Evolutionary conservation across 2,888 invertebrate species (phyloP).

Genomic region (Megaustenia siamemsis): DNA sequence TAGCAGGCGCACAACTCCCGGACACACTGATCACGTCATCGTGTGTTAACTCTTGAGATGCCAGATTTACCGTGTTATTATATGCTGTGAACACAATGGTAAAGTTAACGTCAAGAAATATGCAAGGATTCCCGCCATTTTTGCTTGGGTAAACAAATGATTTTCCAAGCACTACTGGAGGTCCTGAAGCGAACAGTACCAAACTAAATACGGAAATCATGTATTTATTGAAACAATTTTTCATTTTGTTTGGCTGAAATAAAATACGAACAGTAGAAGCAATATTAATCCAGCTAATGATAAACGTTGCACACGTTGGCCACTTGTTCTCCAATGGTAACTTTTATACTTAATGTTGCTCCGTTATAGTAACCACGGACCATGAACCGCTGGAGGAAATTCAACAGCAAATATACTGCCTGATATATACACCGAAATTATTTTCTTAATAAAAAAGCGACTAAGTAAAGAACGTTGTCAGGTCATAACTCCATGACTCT

Average conservation of each 20-base stretch:
- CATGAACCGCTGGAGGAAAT: too few relatives aligned
- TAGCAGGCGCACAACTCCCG: neutral
- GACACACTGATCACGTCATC: neutral
- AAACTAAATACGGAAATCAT: neutral
- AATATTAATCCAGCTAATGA: neutral
- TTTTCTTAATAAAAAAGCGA: too few relatives aligned
- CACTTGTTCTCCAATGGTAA: too few relatives aligned
- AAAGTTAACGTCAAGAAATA: constrained; percentile 11
- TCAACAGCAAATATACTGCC: too few relatives aligned
- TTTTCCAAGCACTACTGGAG: neutral
- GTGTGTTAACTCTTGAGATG: neutral
- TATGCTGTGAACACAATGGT: neutral
- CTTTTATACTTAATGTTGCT: too few relatives aligned
- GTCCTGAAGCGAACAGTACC: neutral
- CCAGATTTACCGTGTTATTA: neutral
- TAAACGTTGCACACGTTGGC: too few relatives aligned
- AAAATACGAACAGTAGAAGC: neutral
- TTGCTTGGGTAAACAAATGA: neutral
- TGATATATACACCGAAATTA: too few relatives aligned
- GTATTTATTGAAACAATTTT: neutral
- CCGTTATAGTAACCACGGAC: too few relatives aligned
- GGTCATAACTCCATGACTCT: too few relatives aligned
- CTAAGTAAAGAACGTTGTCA: too few relatives aligned
- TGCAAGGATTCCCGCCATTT: neutral
- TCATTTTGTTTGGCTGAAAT: neutral